phyloP scores from a whole-genome alignment of 2,797 vertebrate genomes.

The Sciurus vulgaris region DNA sequence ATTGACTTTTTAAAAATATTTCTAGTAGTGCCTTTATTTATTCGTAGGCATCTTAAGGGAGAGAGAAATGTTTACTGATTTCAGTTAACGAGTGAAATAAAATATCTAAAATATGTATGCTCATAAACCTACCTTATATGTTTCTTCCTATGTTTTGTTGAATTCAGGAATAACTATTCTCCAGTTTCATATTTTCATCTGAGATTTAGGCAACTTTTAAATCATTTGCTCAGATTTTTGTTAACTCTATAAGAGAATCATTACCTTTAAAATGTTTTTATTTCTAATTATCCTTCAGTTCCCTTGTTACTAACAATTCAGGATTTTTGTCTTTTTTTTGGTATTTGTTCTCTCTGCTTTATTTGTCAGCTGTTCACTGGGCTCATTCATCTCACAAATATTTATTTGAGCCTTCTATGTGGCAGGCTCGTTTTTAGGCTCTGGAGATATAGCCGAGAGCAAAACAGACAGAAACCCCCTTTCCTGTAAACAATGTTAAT shows the following conservation, averaged over 20 bases:
- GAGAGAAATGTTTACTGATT: neutral
- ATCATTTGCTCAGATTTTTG: conserved; percentile 39
- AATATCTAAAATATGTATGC: neutral
- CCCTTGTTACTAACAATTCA: neutral
- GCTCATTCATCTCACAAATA: neutral
- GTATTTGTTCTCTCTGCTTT: conserved; percentile 9
- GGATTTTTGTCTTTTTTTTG: neutral
- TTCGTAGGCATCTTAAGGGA: conserved; percentile 14
- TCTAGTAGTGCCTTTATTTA: conserved; percentile 15
- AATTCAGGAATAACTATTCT: neutral
- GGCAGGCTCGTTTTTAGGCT: neutral
- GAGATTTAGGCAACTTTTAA: conserved; percentile 12
- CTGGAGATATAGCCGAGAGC: neutral
- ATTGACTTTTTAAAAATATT: conserved; percentile 46
- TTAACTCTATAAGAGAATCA: conserved; percentile 37
- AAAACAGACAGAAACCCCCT: neutral
- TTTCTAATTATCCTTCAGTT: neutral
- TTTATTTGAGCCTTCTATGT: neutral
- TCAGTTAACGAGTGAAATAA: conserved; percentile 36
- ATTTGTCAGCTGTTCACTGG: conserved; percentile 2
- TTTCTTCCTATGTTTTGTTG: neutral
- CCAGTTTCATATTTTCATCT: neutral
- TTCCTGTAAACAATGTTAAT: neutral
- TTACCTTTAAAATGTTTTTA: neutral
- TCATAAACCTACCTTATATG: neutral